A percentile compares a stretch with the other conserved stretches of the same genome.
Conservation (phyloP, 1,140 invertebrate genomes). For the Drosophila navojoa region DNA sequence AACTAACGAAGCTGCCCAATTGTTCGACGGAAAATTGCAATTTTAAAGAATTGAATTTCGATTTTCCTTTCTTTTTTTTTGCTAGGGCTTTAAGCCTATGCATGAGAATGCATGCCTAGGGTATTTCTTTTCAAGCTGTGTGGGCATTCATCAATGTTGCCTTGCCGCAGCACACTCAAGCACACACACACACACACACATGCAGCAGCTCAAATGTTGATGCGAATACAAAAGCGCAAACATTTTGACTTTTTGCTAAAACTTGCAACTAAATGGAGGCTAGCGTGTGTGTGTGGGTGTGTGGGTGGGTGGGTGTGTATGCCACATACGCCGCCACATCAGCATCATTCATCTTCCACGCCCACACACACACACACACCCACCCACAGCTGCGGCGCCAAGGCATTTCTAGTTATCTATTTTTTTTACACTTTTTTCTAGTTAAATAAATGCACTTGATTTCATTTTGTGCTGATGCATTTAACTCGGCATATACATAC, state of each 20-base stretch:
- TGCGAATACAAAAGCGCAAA: constrained; percentile 62
- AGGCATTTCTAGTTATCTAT: constrained; percentile 23
- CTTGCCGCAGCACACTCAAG: constrained; percentile 4
- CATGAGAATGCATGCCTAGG: constrained; percentile 22
- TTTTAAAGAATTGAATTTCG: constrained; percentile 17
- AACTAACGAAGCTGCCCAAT: neutral
- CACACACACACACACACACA: constrained; percentile 3
- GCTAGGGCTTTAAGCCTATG: constrained; percentile 49
- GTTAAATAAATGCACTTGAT: constrained; percentile 80
- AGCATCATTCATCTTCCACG: constrained; percentile 76
- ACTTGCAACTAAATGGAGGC: constrained; percentile 74
- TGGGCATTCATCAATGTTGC: constrained; percentile 56
- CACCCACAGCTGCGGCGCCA: constrained; percentile 7
- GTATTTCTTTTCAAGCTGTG: constrained; percentile 49
- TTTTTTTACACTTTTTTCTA: neutral
- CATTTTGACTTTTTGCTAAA: constrained; percentile 65
- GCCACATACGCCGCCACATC: constrained; percentile 47
- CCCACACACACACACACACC: constrained; percentile 34
- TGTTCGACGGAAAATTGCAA: constrained; percentile 13
- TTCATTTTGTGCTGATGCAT: constrained; percentile 80
- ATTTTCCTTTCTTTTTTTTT: neutral
- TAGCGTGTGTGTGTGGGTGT: constrained; percentile 10
- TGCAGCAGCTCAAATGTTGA: constrained; percentile 22
- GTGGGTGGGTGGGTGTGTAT: constrained; percentile 3
- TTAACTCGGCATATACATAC: constrained; percentile 38